These are phyloP conservation scores for Rousettus leschenaultii DNA, from an alignment of 2,113 vertebrate genomes.

Conservation along the genomic window DNA sequence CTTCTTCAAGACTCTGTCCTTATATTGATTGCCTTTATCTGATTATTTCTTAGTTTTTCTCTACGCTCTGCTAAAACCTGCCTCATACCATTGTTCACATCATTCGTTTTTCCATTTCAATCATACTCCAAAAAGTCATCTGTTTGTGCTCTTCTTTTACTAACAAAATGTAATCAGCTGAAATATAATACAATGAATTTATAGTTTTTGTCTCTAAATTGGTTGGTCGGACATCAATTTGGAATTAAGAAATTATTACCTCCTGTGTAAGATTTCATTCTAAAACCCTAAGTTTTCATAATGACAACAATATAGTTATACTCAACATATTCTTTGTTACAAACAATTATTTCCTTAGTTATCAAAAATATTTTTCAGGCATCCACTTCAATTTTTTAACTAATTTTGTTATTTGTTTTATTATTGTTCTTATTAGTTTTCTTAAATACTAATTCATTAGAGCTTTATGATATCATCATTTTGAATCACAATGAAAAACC, in stretches of 20 bases:
- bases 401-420: constrained; percentile 13
- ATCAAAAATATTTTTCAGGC: constrained; percentile 1
- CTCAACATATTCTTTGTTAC: background rate
- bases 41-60: background rate
- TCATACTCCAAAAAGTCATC: background rate
- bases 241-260: constrained; percentile 11
- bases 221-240: background rate
- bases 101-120: background rate
- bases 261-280: constrained; percentile 11
- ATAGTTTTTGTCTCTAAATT: constrained; percentile 32
- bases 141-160: constrained; percentile 14
- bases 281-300: constrained; percentile 1
- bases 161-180: background rate
- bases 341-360: background rate
- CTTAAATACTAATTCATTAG: background rate
- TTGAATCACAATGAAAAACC: constrained; percentile 22
- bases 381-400: constrained; percentile 7
- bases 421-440: background rate
- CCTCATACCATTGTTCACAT: background rate
- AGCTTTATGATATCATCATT: background rate
- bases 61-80: background rate
- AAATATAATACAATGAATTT: constrained; percentile 1
- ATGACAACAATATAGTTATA: constrained; percentile 21
- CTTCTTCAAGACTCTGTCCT: background rate
- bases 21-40: background rate